Percentiles rank a stretch among this genome's conserved stretches.
Conservation (phyloP, 2,888 invertebrate species). For the Polyommatus iphigenia region DNA sequence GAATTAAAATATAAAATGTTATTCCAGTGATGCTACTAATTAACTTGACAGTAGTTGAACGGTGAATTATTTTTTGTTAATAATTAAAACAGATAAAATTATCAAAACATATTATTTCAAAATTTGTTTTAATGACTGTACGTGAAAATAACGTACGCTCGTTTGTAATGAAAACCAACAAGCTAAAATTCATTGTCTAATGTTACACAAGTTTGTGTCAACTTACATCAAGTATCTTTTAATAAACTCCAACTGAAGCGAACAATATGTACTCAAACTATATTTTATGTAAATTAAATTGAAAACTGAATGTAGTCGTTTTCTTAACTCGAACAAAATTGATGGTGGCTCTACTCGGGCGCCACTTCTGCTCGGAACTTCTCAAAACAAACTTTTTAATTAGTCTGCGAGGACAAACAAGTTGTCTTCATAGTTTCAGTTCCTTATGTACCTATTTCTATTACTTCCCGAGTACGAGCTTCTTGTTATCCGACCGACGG, state of each 20-base stretch:
- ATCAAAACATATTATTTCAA: not conserved
- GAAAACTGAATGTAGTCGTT: constrained; percentile 51
- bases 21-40: too few species aligned
- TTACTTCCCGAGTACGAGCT: constrained; percentile 28
- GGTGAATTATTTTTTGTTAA: too few species aligned
- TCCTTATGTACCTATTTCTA: constrained; percentile 36
- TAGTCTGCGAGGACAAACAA: constrained; percentile 78
- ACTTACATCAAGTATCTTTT: not conserved
- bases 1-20: too few species aligned
- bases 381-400: constrained; percentile 77
- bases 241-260: constrained; percentile 3
- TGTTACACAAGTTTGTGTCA: not conserved
- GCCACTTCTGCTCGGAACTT: constrained; percentile 66
- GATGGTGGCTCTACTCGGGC: constrained; percentile 60
- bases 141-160: not conserved
- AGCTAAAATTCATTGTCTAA: not conserved
- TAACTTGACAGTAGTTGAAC: too few species aligned
- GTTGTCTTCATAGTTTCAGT: constrained; percentile 64
- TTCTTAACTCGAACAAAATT: constrained; percentile 54
- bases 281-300: constrained; percentile 34
- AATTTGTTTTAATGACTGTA: not conserved
- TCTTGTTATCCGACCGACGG: constrained; percentile 31
- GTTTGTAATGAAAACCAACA: not conserved
- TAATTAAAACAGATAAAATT: too few species aligned
- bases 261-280: constrained; percentile 29